Evolutionary conservation across 2,888 invertebrate species (phyloP).

Genomic region (Hirtodrosophila confusa): DNA sequence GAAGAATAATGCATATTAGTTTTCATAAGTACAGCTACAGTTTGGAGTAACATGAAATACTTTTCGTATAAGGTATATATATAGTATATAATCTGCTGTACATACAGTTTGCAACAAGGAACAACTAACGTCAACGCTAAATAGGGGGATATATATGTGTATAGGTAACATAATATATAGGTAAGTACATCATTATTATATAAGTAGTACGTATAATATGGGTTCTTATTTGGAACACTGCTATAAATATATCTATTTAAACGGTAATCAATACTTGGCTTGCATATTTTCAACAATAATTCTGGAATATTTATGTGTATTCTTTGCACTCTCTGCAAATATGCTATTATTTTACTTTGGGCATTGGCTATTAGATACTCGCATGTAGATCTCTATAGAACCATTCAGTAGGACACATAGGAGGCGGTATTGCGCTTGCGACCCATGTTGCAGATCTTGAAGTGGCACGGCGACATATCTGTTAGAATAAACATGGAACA

Average conservation of each 20-base stretch:
- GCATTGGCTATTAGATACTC: constrained; percentile 15
- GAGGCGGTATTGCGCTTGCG: constrained; percentile 85
- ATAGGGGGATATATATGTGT: background rate
- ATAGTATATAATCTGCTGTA: constrained; percentile 22
- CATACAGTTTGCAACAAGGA: constrained; percentile 26
- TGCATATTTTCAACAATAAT: constrained; percentile 39
- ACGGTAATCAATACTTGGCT: constrained; percentile 50
- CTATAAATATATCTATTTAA: constrained; percentile 22
- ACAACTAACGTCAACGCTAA: constrained; percentile 1
- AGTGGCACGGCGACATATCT: constrained; percentile 89
- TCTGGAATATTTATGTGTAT: background rate
- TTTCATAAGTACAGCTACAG: constrained; percentile 31
- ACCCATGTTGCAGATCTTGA: constrained; percentile 89
- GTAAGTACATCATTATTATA: constrained; percentile 16
- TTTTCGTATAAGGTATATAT: constrained; percentile 33
- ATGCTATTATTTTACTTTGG: constrained; percentile 40
- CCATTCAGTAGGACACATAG: constrained; percentile 35
- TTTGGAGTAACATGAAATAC: constrained; percentile 50
- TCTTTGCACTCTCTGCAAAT: constrained; percentile 6
- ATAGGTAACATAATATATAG: constrained; percentile 4
- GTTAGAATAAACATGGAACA: background rate
- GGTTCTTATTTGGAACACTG: constrained; percentile 22
- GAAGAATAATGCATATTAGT: constrained; percentile 48
- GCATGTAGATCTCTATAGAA: constrained; percentile 1
- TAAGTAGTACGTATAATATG: constrained; percentile 10